Evolutionary conservation across 2,797 vertebrate genomes (phyloP), one percentile per base, ranked within the genome.

Genomic region (Acipenser ruthenus): DNA sequence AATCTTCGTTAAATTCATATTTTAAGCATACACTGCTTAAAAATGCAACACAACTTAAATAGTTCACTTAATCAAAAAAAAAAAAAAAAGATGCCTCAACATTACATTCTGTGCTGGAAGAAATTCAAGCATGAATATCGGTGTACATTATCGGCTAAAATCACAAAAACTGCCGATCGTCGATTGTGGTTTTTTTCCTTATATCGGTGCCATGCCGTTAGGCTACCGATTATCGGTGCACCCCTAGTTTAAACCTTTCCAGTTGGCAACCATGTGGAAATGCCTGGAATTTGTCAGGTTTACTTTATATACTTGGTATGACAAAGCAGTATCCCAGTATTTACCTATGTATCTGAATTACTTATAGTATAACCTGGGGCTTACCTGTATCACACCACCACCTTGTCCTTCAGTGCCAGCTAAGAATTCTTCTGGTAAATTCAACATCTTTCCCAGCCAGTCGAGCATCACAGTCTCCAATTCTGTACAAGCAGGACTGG

Each of bases 331-430:
- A 18, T 18, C 15, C 15, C 15, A 18, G n/a, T 53, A 7, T 15
- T 4, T 12, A 50, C 10, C 12, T 13, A 66, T 49, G 53, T 11
- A 13, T 53, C 62, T 11, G 5, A 37, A 51, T 23, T 12, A 37
- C 23, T 37, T 37, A 3, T 37, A 37, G 1, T 37, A 37, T 37
- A 37, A 3, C 15, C 47, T 13, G n/a, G 6, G 12, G 48, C 75
- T 81, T 81, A 93, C 97, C 93, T 99, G 97, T 78, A 99, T 96
- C 71, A 99, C 95, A 4, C 96, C 97, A 37, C 97, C 96, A 15
- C 97, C 97, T 48, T 79, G 79, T 3, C 94, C 91, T 0, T 77
- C 51, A 2, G 80, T 87, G 11, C 86, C 94, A 3, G 93, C 90
- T 74, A 98, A 74, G 78, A 99, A 99, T 0, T 82, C 82, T n/a